Evolutionary conservation across 2,113 vertebrate genomes (phyloP).

Genomic region (Zosterops hypoxanthus): DNA sequence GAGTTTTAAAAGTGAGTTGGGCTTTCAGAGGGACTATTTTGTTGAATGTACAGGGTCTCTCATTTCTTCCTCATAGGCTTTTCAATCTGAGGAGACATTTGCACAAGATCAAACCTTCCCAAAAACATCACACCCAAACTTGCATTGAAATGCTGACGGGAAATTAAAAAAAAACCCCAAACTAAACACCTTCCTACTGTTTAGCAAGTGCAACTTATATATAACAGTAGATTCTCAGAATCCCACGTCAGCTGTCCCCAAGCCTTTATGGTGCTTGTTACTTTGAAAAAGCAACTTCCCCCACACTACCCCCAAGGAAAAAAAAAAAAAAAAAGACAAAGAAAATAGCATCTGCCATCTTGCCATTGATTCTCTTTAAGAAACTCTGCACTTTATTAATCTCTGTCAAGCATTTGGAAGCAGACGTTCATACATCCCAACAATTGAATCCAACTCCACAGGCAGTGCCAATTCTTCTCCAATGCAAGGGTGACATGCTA

Average conservation of each 20-base stretch:
- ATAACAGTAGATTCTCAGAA: neutral
- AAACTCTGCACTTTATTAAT: slow-evolving; percentile 55
- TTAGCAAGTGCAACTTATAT: neutral
- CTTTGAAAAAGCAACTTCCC: neutral
- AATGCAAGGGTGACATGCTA: neutral
- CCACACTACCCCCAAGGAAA: neutral
- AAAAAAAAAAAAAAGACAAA: neutral
- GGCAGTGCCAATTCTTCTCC: slow-evolving; percentile 35
- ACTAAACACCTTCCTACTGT: neutral
- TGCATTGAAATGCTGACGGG: neutral
- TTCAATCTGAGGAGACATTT: neutral
- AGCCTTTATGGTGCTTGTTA: neutral
- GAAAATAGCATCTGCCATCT: slow-evolving; percentile 35
- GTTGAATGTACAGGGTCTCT: neutral
- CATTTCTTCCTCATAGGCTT: neutral
- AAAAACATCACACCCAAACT: neutral
- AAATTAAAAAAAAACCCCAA: rapidly evolving
- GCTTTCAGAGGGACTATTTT: neutral
- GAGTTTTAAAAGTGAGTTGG: neutral
- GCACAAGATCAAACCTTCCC: neutral
- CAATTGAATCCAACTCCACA: slow-evolving; percentile 19
- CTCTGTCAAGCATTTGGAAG: slow-evolving; percentile 38
- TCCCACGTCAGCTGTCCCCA: neutral
- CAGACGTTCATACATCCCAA: slow-evolving; percentile 6
- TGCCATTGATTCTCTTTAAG: slow-evolving; percentile 21